Conservation (phyloP, 1,140 invertebrate genomes). For the Magallana ariakensis region DNA sequence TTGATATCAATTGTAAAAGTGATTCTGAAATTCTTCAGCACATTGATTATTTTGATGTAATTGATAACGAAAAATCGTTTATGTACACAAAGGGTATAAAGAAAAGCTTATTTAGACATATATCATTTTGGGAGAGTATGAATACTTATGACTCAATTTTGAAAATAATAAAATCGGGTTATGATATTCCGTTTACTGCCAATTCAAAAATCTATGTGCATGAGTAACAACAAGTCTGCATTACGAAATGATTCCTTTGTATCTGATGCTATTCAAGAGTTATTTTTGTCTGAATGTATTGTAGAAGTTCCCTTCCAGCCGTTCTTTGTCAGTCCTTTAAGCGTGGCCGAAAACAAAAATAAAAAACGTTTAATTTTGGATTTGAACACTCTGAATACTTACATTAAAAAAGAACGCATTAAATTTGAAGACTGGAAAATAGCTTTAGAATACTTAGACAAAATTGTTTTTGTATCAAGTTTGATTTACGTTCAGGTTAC, state of each 20-base stretch:
- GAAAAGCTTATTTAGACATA: constrained; percentile 8
- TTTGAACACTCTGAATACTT: constrained; percentile 32
- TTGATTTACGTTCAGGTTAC: constrained; percentile 36
- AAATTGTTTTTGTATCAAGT: constrained; percentile 31
- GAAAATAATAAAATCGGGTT: constrained; percentile 31
- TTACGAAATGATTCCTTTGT: constrained; percentile 32
- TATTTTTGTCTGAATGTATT: neutral
- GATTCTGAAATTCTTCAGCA: constrained; percentile 5
- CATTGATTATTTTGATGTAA: constrained; percentile 28
- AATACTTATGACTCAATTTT: constrained; percentile 36
- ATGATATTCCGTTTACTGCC: constrained; percentile 18
- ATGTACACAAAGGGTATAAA: constrained; percentile 3
- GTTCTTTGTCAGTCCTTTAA: constrained; percentile 28
- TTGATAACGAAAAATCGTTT: neutral
- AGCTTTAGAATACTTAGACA: constrained; percentile 14
- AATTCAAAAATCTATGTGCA: neutral
- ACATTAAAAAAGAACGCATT: constrained; percentile 40
- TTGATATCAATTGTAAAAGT: neutral
- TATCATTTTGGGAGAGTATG: neutral
- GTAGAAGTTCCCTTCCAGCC: neutral
- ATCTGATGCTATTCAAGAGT: constrained; percentile 9
- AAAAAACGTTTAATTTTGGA: constrained; percentile 47
- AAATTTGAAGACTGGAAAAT: constrained; percentile 51
- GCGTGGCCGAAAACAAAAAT: constrained; percentile 26
- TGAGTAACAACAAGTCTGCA: constrained; percentile 40